phyloP scores from a whole-genome alignment of 2,888 invertebrate genomes.

The Lepetodrilus schrolli region DNA sequence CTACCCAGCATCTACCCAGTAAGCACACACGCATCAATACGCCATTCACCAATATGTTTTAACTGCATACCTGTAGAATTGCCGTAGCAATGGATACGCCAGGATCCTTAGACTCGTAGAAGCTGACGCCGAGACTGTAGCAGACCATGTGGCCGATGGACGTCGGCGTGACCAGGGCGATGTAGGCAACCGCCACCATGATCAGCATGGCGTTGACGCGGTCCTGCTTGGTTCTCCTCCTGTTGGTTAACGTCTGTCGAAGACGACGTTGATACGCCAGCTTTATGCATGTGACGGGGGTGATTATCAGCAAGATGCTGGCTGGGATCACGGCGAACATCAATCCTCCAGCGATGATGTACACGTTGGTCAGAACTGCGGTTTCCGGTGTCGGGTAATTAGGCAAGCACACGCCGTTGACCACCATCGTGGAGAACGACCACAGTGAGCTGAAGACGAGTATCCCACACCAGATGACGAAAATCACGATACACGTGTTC shows the following conservation, averaged over 20 bases:
- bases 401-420: constrained; percentile 45
- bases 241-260: constrained; percentile 28
- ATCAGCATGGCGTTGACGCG: constrained; percentile 51
- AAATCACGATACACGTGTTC: constrained; percentile 38
- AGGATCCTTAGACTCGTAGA: constrained; percentile 46
- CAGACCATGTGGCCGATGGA: constrained; percentile 29
- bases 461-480: constrained; percentile 41
- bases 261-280: constrained; percentile 30
- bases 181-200: constrained; percentile 32
- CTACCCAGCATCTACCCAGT: too few relatives aligned
- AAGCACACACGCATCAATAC: too few relatives aligned
- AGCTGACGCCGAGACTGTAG: constrained; percentile 25
- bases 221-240: constrained; percentile 20
- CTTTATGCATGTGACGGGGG: constrained; percentile 26
- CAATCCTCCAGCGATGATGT: constrained; percentile 30
- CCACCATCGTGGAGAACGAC: constrained; percentile 48
- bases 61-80: too few relatives aligned
- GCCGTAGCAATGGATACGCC: too few relatives aligned
- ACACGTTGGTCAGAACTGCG: constrained; percentile 41
- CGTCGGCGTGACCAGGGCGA: constrained; percentile 34
- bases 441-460: constrained; percentile 47
- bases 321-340: constrained; percentile 27
- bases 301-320: constrained; percentile 21
- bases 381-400: constrained; percentile 41
- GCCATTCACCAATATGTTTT: too few relatives aligned